Base-by-base conservation (phyloP, 2,888 invertebrate species). In the Nowickia ferox region DNA sequence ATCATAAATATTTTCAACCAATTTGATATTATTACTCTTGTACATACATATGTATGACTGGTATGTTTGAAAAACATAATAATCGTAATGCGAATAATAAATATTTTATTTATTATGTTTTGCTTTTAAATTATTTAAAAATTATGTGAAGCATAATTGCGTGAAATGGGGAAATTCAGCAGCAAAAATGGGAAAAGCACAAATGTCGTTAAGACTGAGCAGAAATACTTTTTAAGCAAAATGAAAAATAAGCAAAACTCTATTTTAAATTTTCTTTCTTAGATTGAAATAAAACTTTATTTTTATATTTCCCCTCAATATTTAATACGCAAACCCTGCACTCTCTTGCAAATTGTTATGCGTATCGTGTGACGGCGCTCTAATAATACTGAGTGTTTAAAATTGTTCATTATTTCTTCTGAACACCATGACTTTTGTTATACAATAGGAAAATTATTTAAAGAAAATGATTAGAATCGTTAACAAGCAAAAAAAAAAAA, bases 141-240 rank as follows among this genome's bases (percentile, higher is more conserved):
- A 82, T 78, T 79, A 86, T 85, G 69, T 82, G 74, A 82, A 51
- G 63, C 85, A 82, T 69, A 85, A 82, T 78, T 85, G 82, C 82
- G 82, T 82, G 82, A 59, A 82, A 82, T 61, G 53, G 78, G 30
- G 13, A 63, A 79, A 61, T 46, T 38, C 51, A 44, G 17, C n/a
- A n/a, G n/a, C n/a, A 1, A 42, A 42, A 40, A 71, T n/a, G 3
- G 2, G 8, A 76, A 53, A 63, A 13, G 15, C 11, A 57, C 22
- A 48, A 11, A 48, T 30, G 2, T 65, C 9, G 15, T 10, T 9
- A 44, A 61, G 38, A 13, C 9, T 74, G n/a, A 10, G 38, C n/a
- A 44, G 9, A 9, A 6, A 40, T 8, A 42, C 1, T n/a, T 40
- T 61, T 38, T 38, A 38, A 59, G 0, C 1, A 11, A 40, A 61